These are phyloP conservation scores for Oeneis ivallda DNA, from an alignment of 2,888 invertebrate genomes.

Conservation along the genomic window DNA sequence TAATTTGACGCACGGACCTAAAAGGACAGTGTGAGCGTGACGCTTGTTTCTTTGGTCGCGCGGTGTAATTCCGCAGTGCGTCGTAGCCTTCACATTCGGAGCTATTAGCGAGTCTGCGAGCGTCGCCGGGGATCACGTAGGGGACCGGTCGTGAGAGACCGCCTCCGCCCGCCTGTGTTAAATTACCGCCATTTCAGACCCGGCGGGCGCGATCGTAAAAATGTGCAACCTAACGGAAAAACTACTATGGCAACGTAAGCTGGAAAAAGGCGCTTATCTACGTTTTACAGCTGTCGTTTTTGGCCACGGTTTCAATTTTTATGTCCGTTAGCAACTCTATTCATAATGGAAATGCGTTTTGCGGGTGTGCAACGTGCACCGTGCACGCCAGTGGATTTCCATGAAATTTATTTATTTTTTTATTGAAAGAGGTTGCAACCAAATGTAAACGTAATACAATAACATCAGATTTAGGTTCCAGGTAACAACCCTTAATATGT, in stretches of 20 bases:
- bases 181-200: conserved; percentile 45
- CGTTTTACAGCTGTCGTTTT: conserved; percentile 35
- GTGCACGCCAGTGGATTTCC: not conserved
- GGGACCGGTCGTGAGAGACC: conserved; percentile 57
- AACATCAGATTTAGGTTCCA: too few species aligned
- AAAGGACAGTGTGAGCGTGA: too few species aligned
- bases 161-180: conserved; percentile 49
- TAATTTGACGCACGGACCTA: too few species aligned
- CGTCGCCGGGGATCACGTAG: conserved; percentile 74
- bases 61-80: conserved; percentile 9
- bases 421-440: too few species aligned
- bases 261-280: conserved; percentile 34
- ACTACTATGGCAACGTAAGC: conserved; percentile 44
- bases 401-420: too few species aligned
- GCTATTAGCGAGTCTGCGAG: conserved; percentile 60
- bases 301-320: conserved; percentile 34
- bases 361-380: not conserved
- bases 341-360: conserved; percentile 1
- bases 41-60: conserved; percentile 12
- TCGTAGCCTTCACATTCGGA: conserved; percentile 33
- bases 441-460: too few species aligned
- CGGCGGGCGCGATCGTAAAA: conserved; percentile 55
- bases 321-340: conserved; percentile 13
- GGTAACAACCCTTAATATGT: too few species aligned
- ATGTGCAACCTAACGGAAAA: conserved; percentile 72